Evolutionary conservation across 1,140 invertebrate species (phyloP).

Genomic region (Ectropis grisescens): DNA sequence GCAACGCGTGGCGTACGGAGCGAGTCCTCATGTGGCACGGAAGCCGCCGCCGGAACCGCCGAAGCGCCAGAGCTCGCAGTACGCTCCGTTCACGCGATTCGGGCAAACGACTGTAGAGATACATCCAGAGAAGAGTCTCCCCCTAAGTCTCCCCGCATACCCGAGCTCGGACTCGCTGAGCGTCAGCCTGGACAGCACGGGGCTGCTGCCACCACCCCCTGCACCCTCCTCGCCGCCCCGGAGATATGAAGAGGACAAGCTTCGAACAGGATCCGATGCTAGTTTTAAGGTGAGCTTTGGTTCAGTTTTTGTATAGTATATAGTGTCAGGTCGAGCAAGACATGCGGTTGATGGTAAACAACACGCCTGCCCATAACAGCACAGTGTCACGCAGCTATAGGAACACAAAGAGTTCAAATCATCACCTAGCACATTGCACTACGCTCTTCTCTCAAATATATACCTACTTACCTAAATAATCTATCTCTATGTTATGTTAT

Average conservation of each 20-base stretch:
- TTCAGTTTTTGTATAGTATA: not conserved
- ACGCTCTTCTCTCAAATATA: too few relatives aligned
- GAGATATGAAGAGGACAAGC: slow-evolving; percentile 76
- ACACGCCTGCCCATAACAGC: too few relatives aligned
- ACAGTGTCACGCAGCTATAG: too few relatives aligned
- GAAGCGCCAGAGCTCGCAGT: slow-evolving; percentile 78
- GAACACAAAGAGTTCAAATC: too few relatives aligned
- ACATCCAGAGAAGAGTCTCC: slow-evolving; percentile 71
- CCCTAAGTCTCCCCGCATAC: slow-evolving; percentile 73
- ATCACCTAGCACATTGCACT: too few relatives aligned
- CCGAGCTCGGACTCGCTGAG: slow-evolving; percentile 72
- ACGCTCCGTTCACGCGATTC: slow-evolving; percentile 66
- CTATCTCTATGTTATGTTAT: too few relatives aligned
- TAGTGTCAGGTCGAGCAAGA: too few relatives aligned
- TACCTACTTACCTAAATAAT: too few relatives aligned
- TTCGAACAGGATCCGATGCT: slow-evolving; percentile 84
- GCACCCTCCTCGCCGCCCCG: slow-evolving; percentile 72
- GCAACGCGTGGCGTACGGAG: slow-evolving; percentile 61
- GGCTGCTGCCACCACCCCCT: slow-evolving; percentile 70
- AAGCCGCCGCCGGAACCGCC: slow-evolving; percentile 89
- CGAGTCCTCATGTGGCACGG: slow-evolving; percentile 76
- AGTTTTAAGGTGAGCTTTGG: slow-evolving; percentile 81
- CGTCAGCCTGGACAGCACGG: slow-evolving; percentile 71
- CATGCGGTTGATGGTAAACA: too few relatives aligned
- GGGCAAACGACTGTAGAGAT: slow-evolving; percentile 76